Evolutionary conservation across 1,140 invertebrate genomes (phyloP).

Genomic region (Brachionus koreanus): DNA sequence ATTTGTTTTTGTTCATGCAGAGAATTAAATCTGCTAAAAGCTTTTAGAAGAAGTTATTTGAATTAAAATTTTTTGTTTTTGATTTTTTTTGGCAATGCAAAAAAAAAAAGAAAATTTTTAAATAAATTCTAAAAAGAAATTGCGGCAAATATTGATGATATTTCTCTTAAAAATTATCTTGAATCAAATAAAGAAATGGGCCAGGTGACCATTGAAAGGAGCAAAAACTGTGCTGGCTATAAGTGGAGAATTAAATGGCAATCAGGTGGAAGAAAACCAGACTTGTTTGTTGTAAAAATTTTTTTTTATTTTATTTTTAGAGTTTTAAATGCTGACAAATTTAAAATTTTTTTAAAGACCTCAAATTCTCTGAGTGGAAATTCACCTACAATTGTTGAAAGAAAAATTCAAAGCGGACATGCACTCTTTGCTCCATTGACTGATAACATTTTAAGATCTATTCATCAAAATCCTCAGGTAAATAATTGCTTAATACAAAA

Average conservation of each 20-base stretch:
- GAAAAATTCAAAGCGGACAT: conserved; percentile 37
- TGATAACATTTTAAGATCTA: conserved; percentile 50
- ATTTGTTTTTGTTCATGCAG: too few species aligned
- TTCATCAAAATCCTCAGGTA: conserved; percentile 48
- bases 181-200: conserved; percentile 1
- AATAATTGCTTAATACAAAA: too few species aligned
- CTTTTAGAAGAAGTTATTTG: too few species aligned
- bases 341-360: neutral
- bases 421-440: conserved; percentile 47
- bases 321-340: too few species aligned
- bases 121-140: neutral
- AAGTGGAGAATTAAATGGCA: conserved; percentile 47
- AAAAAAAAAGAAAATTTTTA: too few species aligned
- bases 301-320: too few species aligned
- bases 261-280: conserved; percentile 48
- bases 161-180: neutral
- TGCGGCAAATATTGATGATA: neutral
- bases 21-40: too few species aligned
- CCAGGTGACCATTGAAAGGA: neutral
- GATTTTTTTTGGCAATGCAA: too few species aligned
- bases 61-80: too few species aligned
- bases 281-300: conserved; percentile 33
- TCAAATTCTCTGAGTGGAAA: neutral
- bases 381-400: neutral
- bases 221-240: conserved; percentile 47